Evolutionary conservation across 2,888 invertebrate species (phyloP).

Genomic region (Cordilura impudica): DNA sequence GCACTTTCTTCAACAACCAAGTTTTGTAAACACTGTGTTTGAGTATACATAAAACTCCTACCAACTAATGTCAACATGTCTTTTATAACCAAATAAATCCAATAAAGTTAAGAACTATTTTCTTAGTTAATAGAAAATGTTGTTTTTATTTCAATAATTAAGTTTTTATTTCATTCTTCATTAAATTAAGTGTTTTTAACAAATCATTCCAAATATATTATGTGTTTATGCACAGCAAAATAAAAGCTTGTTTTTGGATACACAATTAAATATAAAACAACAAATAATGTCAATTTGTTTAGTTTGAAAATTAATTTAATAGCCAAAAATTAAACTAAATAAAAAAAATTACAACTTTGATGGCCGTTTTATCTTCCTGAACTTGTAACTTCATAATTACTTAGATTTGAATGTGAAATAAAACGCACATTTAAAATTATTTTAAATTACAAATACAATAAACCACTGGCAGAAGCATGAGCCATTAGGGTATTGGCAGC

Average conservation of each 20-base stretch:
- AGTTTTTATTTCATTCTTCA: constrained; percentile 9
- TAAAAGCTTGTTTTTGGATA: neutral
- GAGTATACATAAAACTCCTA: too few species aligned
- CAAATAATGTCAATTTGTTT: constrained; percentile 8
- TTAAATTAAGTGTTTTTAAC: constrained; percentile 5
- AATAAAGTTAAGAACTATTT: too few species aligned
- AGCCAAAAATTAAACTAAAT: constrained; percentile 22
- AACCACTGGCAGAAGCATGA: constrained; percentile 87
- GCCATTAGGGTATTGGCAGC: constrained; percentile 93
- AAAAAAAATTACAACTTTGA: constrained; percentile 49
- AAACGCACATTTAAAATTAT: constrained; percentile 27
- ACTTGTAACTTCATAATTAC: constrained; percentile 43
- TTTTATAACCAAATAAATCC: too few species aligned
- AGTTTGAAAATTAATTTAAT: constrained; percentile 10
- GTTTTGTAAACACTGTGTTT: too few species aligned
- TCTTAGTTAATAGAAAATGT: neutral
- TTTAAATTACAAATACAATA: constrained; percentile 75
- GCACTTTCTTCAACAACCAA: too few species aligned
- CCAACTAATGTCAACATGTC: too few species aligned
- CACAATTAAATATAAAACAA: constrained; percentile 36
- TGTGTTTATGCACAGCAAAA: constrained; percentile 9
- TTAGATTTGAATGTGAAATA: constrained; percentile 44
- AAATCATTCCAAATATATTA: neutral
- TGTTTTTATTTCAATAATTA: neutral
- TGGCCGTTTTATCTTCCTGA: constrained; percentile 27